phyloP scores from a whole-genome alignment of 2,113 vertebrate genomes.

The Anoplopoma fimbria region DNA sequence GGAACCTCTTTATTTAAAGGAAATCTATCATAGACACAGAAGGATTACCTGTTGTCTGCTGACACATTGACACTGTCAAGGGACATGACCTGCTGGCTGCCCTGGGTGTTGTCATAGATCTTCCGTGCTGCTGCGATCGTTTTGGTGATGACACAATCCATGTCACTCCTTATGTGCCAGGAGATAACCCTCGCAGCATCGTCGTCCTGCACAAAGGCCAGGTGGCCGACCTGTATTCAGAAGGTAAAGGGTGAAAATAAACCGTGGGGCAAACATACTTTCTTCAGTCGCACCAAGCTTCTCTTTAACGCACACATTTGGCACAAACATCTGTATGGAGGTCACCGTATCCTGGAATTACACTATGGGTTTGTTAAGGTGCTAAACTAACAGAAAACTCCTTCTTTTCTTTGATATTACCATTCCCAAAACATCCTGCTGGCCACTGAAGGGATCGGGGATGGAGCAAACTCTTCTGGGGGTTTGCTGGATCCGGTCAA shows the following conservation, averaged over 20 bases:
- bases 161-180: conserved; percentile 92
- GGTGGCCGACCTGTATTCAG: conserved; percentile 88
- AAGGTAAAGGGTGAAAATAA: neutral
- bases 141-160: conserved; percentile 93
- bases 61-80: conserved; percentile 87
- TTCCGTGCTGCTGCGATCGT: conserved; percentile 86
- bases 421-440: conserved; percentile 91
- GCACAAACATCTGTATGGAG: neutral
- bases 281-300: neutral
- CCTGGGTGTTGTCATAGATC: conserved; percentile 87
- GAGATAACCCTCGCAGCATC: conserved; percentile 91
- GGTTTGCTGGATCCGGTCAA: conserved; percentile 73
- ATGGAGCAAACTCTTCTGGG: conserved; percentile 86
- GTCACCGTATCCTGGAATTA: neutral
- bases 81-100: conserved; percentile 91
- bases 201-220: conserved; percentile 89
- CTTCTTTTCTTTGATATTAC: conserved; percentile 69
- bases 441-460: conserved; percentile 82
- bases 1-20: neutral
- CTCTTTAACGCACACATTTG: neutral
- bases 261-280: neutral
- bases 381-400: neutral
- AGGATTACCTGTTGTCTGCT: conserved; percentile 84
- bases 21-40: rapidly evolving
- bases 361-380: neutral